Percentiles rank a stretch among this genome's conserved stretches.
Conservation (phyloP, 2,888 invertebrate species). For the Sphecodes monilicornis region DNA sequence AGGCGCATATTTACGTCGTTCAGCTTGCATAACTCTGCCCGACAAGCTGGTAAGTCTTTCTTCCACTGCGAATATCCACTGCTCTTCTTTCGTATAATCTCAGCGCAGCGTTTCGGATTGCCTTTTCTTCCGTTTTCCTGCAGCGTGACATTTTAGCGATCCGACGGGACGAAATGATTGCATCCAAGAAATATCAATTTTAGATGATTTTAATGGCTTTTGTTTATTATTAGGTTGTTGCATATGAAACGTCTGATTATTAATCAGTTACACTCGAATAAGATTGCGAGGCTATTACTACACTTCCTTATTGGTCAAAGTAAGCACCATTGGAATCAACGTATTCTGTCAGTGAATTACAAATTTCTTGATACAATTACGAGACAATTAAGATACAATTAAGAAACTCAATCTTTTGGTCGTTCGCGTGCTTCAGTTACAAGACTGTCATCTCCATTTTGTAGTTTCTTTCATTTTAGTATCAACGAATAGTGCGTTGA, state of each 20-base stretch:
- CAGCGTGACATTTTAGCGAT: background rate
- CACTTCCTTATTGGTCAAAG: too few relatives aligned
- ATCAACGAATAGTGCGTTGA: too few relatives aligned
- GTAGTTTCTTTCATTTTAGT: too few relatives aligned
- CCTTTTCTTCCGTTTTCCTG: background rate
- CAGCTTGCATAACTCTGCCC: constrained; percentile 77
- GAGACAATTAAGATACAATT: too few relatives aligned
- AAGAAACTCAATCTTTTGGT: too few relatives aligned
- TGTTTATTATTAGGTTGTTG: background rate
- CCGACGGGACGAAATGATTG: background rate
- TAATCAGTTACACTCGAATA: too few relatives aligned
- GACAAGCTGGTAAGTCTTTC: constrained; percentile 77
- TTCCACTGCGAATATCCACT: constrained; percentile 37
- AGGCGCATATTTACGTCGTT: constrained; percentile 78
- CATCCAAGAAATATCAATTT: background rate
- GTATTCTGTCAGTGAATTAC: too few relatives aligned
- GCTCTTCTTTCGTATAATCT: constrained; percentile 59
- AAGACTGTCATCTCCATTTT: too few relatives aligned
- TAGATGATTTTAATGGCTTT: background rate
- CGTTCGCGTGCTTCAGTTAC: too few relatives aligned
- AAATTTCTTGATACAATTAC: too few relatives aligned
- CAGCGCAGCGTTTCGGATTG: constrained; percentile 23
- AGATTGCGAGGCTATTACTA: too few relatives aligned
- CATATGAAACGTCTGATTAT: background rate
- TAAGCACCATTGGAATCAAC: too few relatives aligned